Conservation (phyloP, 2,113 vertebrate species). For the Nicator chloris region DNA sequence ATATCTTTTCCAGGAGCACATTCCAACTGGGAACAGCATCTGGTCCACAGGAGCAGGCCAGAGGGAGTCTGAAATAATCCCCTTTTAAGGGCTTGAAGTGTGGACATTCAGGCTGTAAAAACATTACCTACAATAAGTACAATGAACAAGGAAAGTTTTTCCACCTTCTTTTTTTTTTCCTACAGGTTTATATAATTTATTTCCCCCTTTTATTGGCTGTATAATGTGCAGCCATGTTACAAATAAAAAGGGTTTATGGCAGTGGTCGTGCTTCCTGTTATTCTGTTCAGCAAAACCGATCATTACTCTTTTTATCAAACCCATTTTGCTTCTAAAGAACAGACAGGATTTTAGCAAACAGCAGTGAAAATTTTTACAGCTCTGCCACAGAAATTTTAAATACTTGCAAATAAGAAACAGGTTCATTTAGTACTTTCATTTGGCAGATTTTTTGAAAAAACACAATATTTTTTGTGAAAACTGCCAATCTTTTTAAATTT, state of each 20-base stretch:
- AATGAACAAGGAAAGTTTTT: background rate
- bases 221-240: background rate
- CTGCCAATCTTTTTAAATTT: background rate
- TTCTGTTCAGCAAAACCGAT: background rate
- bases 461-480: background rate
- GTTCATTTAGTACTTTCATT: background rate
- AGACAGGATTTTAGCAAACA: background rate
- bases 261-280: background rate
- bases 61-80: background rate
- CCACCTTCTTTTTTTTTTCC: background rate
- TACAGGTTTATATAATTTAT: background rate
- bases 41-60: background rate
- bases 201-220: background rate
- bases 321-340: background rate
- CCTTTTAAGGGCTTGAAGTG: background rate
- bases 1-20: background rate
- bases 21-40: background rate
- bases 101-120: background rate
- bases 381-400: background rate
- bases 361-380: background rate
- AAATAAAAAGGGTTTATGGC: background rate
- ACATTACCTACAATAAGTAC: background rate
- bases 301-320: background rate
- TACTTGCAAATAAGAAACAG: background rate
- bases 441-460: background rate